A percentile compares a stretch with the other conserved stretches of the same genome.
These are phyloP conservation scores for Biston betularia DNA, from an alignment of 2,888 invertebrate genomes.

Conservation along the genomic window DNA sequence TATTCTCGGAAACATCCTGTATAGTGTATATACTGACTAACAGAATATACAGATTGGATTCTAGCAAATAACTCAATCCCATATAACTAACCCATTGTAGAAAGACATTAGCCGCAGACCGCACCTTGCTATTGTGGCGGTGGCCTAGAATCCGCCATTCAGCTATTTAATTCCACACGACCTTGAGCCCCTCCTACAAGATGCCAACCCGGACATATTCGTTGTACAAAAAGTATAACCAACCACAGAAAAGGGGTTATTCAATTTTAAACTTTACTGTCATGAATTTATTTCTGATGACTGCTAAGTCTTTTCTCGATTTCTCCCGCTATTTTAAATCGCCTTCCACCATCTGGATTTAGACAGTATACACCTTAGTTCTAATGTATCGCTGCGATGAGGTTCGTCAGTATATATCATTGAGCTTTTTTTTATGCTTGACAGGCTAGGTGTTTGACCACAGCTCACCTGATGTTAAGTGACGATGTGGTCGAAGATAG, in stretches of 20 bases:
- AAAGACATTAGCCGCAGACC: constrained; percentile 43
- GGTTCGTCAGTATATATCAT: too few species aligned
- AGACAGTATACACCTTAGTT: too few species aligned
- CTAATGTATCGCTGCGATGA: too few species aligned
- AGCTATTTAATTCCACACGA: constrained; percentile 45
- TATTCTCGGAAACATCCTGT: too few species aligned
- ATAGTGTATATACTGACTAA: background rate
- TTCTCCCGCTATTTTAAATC: background rate
- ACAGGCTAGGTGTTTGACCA: too few species aligned
- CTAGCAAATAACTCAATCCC: constrained; percentile 15
- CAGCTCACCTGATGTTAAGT: too few species aligned
- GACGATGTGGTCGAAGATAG: too few species aligned
- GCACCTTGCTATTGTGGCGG: constrained; percentile 53
- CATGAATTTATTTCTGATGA: background rate
- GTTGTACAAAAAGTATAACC: background rate
- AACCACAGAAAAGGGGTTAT: background rate
- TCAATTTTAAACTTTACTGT: background rate
- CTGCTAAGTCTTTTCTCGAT: background rate
- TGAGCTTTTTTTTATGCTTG: too few species aligned
- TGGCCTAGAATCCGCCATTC: constrained; percentile 55
- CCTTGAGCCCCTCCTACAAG: constrained; percentile 47
- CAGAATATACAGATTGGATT: background rate
- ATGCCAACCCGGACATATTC: constrained; percentile 10
- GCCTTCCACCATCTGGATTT: background rate
- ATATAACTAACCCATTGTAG: constrained; percentile 34